A percentile compares a stretch with the other conserved stretches of the same genome.
Evolutionary conservation across 2,888 invertebrate species (phyloP).

Genomic region (Melikaiella ostensackeni): DNA sequence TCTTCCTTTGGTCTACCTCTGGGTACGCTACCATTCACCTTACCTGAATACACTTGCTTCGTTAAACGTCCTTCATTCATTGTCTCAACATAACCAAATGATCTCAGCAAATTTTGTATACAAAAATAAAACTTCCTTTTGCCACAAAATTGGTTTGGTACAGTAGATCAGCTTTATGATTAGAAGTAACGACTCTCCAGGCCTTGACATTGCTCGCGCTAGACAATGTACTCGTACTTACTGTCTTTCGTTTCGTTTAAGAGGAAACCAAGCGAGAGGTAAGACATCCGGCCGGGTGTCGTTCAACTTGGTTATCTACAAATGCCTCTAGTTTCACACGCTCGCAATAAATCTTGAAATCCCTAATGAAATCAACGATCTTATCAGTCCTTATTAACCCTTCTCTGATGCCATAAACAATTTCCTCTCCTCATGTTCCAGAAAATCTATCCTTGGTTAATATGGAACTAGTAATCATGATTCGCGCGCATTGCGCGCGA

Average conservation of each 20-base stretch:
- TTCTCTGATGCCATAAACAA: conserved; percentile 17
- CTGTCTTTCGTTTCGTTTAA: conserved; percentile 58
- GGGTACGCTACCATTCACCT: too few relatives aligned
- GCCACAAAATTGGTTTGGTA: too few relatives aligned
- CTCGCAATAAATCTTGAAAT: conserved; percentile 36
- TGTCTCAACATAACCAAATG: too few relatives aligned
- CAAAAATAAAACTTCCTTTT: too few relatives aligned
- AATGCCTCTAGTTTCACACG: conserved; percentile 44
- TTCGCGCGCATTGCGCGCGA: too few relatives aligned
- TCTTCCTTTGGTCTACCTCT: too few relatives aligned
- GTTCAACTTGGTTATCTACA: conserved; percentile 55
- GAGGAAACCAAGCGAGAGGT: conserved; percentile 64
- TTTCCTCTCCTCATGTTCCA: neutral
- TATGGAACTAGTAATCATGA: neutral
- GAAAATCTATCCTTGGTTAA: neutral
- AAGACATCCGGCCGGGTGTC: conserved; percentile 66
- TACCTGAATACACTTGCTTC: too few relatives aligned
- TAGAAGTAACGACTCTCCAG: conserved; percentile 49
- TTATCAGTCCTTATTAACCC: conserved; percentile 22
- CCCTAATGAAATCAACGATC: conserved; percentile 30
- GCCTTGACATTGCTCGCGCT: conserved; percentile 60
- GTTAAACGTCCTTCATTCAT: too few relatives aligned
- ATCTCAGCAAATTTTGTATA: too few relatives aligned
- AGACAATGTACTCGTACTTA: conserved; percentile 64
- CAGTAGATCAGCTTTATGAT: too few relatives aligned